Percentiles rank a stretch among this genome's conserved stretches.
Conservation (phyloP, 2,797 vertebrate species). For the Huso huso region DNA sequence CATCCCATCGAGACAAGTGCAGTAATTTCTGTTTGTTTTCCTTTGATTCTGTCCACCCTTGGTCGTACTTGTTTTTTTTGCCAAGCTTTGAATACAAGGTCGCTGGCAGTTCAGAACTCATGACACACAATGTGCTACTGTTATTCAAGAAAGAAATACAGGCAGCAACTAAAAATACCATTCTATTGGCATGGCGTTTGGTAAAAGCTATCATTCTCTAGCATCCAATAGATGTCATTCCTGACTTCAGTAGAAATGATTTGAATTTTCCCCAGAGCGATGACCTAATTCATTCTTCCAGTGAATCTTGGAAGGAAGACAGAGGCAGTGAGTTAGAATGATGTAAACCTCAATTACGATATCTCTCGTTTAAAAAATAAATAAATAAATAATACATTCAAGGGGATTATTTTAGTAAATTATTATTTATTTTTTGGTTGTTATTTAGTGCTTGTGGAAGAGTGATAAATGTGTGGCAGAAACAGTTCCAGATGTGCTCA, state of each 20-base stretch:
- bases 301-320: background rate
- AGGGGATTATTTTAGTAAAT: too few relatives aligned
- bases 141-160: slow-evolving; percentile 4
- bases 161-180: slow-evolving; percentile 13
- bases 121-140: slow-evolving; percentile 6
- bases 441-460: too few relatives aligned
- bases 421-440: too few relatives aligned
- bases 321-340: too few relatives aligned
- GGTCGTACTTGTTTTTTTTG: slow-evolving; percentile 3
- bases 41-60: slow-evolving; percentile 9
- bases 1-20: background rate
- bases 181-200: background rate
- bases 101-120: slow-evolving; percentile 12
- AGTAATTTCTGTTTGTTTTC: slow-evolving; percentile 10
- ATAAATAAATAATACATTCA: too few relatives aligned
- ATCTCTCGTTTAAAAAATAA: too few relatives aligned
- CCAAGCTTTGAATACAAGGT: slow-evolving; percentile 7
- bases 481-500: too few relatives aligned
- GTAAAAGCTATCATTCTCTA: background rate
- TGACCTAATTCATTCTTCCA: slow-evolving; percentile 9
- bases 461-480: too few relatives aligned
- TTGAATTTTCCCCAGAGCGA: background rate
- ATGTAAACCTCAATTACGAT: too few relatives aligned
- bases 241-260: slow-evolving; percentile 4
- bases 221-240: slow-evolving; percentile 1